These are phyloP conservation scores for Petrocephalus schoutedeni DNA, from an alignment of 2,797 vertebrate species.

Conservation along the genomic window DNA sequence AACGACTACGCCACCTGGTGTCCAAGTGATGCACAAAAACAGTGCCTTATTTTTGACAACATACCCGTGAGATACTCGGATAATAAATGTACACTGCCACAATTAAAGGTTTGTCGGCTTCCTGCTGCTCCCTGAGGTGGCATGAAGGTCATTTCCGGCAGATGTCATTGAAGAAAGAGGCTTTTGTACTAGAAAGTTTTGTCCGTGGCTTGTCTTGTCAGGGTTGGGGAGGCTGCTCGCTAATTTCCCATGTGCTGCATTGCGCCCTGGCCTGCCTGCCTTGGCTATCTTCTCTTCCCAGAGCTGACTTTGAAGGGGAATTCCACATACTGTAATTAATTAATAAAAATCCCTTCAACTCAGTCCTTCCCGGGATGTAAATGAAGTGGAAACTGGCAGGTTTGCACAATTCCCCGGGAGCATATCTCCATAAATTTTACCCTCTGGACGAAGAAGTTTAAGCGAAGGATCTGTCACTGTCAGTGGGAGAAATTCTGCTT, in stretches of 20 bases:
- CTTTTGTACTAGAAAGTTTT: constrained; percentile 7
- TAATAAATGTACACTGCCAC: neutral
- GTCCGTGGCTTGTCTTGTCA: neutral
- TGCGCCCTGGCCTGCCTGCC: neutral
- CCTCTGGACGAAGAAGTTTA: neutral
- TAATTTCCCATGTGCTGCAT: neutral
- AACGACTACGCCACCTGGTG: neutral
- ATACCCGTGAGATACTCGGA: neutral
- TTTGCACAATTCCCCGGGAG: neutral
- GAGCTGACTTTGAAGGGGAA: neutral
- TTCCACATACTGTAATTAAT: neutral
- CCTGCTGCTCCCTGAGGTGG: neutral
- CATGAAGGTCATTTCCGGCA: constrained; percentile 4
- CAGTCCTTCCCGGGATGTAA: neutral
- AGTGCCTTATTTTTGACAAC: neutral
- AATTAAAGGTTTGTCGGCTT: neutral
- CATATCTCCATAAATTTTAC: neutral
- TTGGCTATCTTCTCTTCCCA: neutral
- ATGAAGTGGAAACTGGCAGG: neutral
- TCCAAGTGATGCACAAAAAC: neutral
- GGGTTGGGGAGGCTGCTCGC: neutral
- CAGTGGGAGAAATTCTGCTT: neutral
- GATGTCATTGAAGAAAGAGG: neutral
- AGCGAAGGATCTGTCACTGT: neutral
- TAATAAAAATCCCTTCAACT: neutral